phyloP scores from a whole-genome alignment of 2,888 invertebrate genomes.

The Phengaris arion region DNA sequence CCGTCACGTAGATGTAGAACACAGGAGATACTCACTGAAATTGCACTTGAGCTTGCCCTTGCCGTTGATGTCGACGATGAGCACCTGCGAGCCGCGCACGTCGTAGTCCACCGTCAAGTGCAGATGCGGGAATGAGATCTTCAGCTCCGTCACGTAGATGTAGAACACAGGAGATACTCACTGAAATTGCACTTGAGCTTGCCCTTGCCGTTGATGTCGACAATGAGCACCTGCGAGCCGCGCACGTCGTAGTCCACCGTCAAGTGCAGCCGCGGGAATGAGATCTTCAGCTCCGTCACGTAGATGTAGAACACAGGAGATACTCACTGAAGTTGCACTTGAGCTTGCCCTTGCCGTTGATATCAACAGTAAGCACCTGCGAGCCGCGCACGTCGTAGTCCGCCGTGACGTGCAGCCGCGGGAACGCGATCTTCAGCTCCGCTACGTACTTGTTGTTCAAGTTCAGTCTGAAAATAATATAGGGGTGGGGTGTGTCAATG shows the following conservation, averaged over 20 bases:
- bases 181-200: conserved; percentile 83
- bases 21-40: no score
- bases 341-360: conserved; percentile 83
- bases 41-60: no score
- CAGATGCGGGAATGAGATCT: no score
- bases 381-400: conserved; percentile 85
- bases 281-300: no score
- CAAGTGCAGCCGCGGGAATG: no score
- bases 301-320: background rate
- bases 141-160: no score
- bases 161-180: conserved; percentile 59
- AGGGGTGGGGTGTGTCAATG: background rate
- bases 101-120: no score
- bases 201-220: conserved; percentile 86
- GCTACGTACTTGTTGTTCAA: conserved; percentile 81
- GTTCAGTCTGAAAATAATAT: conserved; percentile 73
- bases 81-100: no score
- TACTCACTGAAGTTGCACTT: conserved; percentile 84
- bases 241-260: no score
- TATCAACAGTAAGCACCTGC: conserved; percentile 85
- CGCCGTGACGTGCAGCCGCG: conserved; percentile 80
- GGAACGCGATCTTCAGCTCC: conserved; percentile 81
- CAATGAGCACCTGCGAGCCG: conserved; percentile 65
- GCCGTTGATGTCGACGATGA: no score
- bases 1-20: no score